Conservation (phyloP, 64 coral and sea anemone genomes). For the Pocillopora damicornis region DNA sequence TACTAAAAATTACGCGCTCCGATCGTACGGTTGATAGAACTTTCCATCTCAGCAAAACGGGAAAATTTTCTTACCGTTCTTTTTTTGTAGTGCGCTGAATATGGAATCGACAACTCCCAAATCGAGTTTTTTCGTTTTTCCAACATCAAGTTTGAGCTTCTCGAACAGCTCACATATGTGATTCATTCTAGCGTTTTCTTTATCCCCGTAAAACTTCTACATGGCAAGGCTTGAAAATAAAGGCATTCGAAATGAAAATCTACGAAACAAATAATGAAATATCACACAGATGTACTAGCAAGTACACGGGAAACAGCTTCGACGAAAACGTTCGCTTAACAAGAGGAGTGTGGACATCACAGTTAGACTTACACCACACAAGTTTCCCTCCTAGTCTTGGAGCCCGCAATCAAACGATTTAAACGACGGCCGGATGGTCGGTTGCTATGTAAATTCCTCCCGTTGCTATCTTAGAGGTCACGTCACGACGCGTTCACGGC, state of each 20-base stretch:
- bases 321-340: too few relatives aligned
- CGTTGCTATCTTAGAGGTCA: too few relatives aligned
- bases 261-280: neutral
- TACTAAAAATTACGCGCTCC: too few relatives aligned
- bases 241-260: neutral
- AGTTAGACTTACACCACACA: neutral
- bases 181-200: neutral
- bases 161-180: neutral
- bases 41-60: neutral
- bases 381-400: neutral
- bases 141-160: conserved; percentile 2
- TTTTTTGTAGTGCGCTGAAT: neutral
- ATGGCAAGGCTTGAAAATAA: neutral
- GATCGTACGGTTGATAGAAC: neutral
- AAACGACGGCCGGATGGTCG: neutral
- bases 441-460: too few relatives aligned
- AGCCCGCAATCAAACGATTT: neutral
- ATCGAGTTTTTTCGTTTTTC: neutral
- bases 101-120: conserved; percentile 14
- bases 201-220: neutral
- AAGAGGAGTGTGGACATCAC: neutral
- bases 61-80: conserved; percentile 9
- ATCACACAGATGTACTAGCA: neutral
- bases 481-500: too few relatives aligned
- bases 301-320: neutral